Percentiles rank a stretch among this genome's conserved stretches.
phyloP scores from a whole-genome alignment of 2,888 invertebrate species.

The Cotesia congregata region DNA sequence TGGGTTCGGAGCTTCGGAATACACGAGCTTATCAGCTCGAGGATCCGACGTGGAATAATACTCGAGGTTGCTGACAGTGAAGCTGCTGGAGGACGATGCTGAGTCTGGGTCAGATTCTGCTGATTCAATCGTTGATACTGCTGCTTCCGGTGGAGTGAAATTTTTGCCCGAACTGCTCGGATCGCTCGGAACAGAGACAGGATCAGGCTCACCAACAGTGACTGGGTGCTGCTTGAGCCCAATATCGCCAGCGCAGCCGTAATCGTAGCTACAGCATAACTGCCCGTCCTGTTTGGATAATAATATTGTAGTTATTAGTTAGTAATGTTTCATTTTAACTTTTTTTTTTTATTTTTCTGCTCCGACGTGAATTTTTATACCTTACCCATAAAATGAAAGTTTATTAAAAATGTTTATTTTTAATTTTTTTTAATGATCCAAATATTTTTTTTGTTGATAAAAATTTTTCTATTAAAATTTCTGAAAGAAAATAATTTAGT shows the following conservation, averaged over 20 bases:
- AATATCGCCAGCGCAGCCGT: conserved; percentile 70
- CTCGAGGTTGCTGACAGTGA: conserved; percentile 16
- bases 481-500: not conserved
- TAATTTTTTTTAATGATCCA: too few relatives aligned
- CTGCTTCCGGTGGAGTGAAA: conserved; percentile 62
- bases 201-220: conserved; percentile 55
- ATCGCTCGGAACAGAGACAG: conserved; percentile 54
- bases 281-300: conserved; percentile 69
- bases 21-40: conserved; percentile 1
- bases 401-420: not conserved
- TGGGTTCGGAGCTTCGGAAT: not conserved
- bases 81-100: conserved; percentile 39
- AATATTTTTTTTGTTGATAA: not conserved
- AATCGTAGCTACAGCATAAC: conserved; percentile 73
- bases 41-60: conserved; percentile 31
- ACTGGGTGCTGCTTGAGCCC: conserved; percentile 57
- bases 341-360: conserved; percentile 16
- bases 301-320: conserved; percentile 22
- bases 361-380: conserved; percentile 34
- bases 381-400: not conserved
- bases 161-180: conserved; percentile 55
- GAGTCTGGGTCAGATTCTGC: not conserved
- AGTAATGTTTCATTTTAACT: conserved; percentile 16
- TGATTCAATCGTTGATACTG: conserved; percentile 61
- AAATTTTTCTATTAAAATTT: not conserved